A percentile compares a stretch with the other conserved stretches of the same genome.
Evolutionary conservation across 2,888 invertebrate genomes (phyloP).

Genomic region (Maniola hyperantus): DNA sequence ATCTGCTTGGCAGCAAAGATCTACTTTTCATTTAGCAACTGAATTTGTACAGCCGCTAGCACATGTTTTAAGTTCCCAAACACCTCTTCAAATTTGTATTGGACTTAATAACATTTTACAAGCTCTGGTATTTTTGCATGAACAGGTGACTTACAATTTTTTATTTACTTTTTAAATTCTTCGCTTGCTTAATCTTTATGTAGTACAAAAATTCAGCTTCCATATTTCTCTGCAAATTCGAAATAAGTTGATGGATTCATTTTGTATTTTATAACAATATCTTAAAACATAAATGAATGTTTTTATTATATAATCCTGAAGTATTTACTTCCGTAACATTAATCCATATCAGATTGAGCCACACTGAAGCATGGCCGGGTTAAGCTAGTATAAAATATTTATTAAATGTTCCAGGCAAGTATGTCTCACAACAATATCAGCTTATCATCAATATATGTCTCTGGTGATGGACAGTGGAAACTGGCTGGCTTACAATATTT

Average conservation of each 20-base stretch:
- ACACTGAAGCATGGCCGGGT: too few species aligned
- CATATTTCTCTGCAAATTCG: too few species aligned
- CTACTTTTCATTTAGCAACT: conserved; percentile 89
- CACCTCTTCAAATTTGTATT: conserved; percentile 91
- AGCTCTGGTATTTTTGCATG: conserved; percentile 92
- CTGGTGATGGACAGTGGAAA: conserved; percentile 93
- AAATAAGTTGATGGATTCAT: too few species aligned
- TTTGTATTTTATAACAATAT: conserved; percentile 16
- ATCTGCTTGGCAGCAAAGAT: conserved; percentile 90
- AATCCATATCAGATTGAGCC: too few species aligned
- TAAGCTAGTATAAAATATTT: not conserved
- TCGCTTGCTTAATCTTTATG: too few species aligned
- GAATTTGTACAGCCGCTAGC: conserved; percentile 91
- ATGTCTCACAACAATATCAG: conserved; percentile 93
- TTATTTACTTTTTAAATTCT: too few species aligned
- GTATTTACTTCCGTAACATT: too few species aligned
- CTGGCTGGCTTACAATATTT: conserved; percentile 93
- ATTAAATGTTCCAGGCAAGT: conserved; percentile 77
- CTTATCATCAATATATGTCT: conserved; percentile 90
- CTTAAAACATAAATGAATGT: not conserved
- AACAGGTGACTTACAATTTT: conserved; percentile 79
- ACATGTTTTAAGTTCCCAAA: conserved; percentile 85
- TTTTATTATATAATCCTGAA: not conserved
- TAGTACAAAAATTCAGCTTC: too few species aligned
- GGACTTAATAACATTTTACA: conserved; percentile 91